A percentile compares a stretch with the other conserved stretches of the same genome.
Conservation (phyloP, 2,888 invertebrate species). For the Drosophila diplacantha region DNA sequence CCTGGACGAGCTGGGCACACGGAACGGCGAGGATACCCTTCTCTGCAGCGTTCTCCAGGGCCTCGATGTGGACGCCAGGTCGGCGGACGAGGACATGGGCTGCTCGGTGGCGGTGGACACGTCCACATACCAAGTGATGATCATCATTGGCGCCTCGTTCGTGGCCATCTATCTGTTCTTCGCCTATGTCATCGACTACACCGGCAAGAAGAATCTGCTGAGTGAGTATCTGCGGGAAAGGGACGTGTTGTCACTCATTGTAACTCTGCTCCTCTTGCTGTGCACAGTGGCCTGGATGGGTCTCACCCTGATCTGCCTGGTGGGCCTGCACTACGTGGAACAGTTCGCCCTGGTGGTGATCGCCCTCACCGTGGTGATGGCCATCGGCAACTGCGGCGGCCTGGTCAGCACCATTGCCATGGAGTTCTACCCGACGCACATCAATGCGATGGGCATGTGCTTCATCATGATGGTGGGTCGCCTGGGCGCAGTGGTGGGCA, state of each 20-base stretch:
- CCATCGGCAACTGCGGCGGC: slow-evolving; percentile 81
- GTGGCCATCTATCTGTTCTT: slow-evolving; percentile 82
- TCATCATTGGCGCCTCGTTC: slow-evolving; percentile 83
- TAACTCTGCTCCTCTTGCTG: not conserved
- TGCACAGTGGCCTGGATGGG: slow-evolving; percentile 75
- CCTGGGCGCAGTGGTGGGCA: slow-evolving; percentile 74
- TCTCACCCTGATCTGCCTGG: slow-evolving; percentile 80
- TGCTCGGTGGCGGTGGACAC: slow-evolving; percentile 81
- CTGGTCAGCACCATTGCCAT: slow-evolving; percentile 81
- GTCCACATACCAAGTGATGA: slow-evolving; percentile 82
- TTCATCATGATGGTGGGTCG: slow-evolving; percentile 76
- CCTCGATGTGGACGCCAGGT: slow-evolving; percentile 27
- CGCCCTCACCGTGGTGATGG: slow-evolving; percentile 80
- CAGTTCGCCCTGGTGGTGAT: slow-evolving; percentile 81
- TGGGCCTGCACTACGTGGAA: slow-evolving; percentile 81
- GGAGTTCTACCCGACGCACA: slow-evolving; percentile 81
- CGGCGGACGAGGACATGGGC: not conserved
- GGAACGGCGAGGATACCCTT: slow-evolving; percentile 74
- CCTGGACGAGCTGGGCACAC: slow-evolving; percentile 69
- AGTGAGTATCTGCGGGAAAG: slow-evolving; percentile 65
- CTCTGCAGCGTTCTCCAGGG: slow-evolving; percentile 59
- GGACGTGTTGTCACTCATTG: not conserved
- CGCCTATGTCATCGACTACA: slow-evolving; percentile 80
- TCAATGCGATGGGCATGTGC: slow-evolving; percentile 77
- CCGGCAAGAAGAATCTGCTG: slow-evolving; percentile 81